phyloP scores from a whole-genome alignment of 2,797 vertebrate genomes.

The Oryzias dopingdopingensis region DNA sequence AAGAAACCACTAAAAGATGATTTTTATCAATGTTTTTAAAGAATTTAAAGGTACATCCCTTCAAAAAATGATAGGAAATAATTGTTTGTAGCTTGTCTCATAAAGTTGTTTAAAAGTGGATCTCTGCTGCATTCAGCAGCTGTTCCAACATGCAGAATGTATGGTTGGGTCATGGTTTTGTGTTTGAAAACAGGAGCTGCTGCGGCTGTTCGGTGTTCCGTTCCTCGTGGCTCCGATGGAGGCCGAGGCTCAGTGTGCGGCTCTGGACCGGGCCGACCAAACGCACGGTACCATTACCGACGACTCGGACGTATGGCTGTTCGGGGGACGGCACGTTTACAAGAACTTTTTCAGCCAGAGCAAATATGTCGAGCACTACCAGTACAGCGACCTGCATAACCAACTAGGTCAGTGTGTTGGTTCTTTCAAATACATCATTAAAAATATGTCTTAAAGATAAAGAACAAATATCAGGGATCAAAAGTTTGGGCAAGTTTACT shows the following conservation, averaged over 20 bases:
- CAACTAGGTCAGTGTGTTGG: constrained; percentile 82
- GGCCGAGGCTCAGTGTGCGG: constrained; percentile 94
- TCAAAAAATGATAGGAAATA: no score
- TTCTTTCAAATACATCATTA: no score
- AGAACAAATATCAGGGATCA: no score
- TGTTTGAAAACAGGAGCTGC: constrained; percentile 81
- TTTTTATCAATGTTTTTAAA: no score
- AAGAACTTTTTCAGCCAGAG: constrained; percentile 96
- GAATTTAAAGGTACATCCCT: no score
- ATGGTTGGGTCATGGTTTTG: background rate
- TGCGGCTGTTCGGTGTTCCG: constrained; percentile 91
- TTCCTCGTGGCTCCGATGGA: constrained; percentile 93
- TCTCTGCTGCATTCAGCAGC: no score
- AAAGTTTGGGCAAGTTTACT: no score
- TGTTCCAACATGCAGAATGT: no score
- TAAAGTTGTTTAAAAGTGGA: no score
- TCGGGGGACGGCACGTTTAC: constrained; percentile 93
- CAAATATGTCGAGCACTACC: constrained; percentile 91
- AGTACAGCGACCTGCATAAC: constrained; percentile 88
- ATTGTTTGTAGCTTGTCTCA: no score
- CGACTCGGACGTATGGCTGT: constrained; percentile 97
- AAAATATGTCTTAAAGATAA: no score
- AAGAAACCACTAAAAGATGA: no score
- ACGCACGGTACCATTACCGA: constrained; percentile 96
- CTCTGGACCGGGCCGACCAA: constrained; percentile 88